Percentiles rank a stretch among this genome's conserved stretches.
Conservation (phyloP, 2,113 vertebrate species). For the Menidia beryllina region DNA sequence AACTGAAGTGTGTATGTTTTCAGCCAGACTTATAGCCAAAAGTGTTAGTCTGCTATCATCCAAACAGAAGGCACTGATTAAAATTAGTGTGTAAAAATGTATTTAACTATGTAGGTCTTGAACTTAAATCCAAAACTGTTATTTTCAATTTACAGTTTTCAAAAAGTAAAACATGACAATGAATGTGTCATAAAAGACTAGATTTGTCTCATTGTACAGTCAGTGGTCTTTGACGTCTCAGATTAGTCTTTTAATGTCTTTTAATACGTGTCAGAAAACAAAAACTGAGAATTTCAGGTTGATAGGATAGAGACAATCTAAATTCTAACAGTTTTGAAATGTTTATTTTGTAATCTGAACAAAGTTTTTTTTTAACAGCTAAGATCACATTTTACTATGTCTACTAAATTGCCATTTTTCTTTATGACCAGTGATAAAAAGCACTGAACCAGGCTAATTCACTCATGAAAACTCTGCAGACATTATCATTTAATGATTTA, state of each 20-base stretch:
- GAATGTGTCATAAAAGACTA: not conserved
- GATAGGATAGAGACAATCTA: no score
- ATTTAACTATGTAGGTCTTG: no score
- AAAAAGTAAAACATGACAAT: not conserved
- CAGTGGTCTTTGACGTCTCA: not conserved
- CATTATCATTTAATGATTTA: conserved; percentile 80
- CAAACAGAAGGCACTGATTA: no score
- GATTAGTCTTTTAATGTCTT: not conserved
- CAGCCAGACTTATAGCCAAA: no score
- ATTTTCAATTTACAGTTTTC: no score
- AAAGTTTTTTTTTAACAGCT: not conserved
- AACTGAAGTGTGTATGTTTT: no score
- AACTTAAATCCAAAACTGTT: no score
- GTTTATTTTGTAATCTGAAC: no score
- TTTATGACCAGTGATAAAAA: not conserved
- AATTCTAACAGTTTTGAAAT: not conserved
- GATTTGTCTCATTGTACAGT: not conserved
- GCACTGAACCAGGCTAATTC: not conserved
- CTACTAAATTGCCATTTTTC: not conserved
- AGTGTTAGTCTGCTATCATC: no score
- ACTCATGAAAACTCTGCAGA: conserved; percentile 50
- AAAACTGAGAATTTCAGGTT: not conserved
- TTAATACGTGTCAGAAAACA: not conserved
- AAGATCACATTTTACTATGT: no score
- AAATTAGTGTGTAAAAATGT: no score